phyloP scores from a whole-genome alignment of 2,888 invertebrate species.

The Kryphioiulus occultus region DNA sequence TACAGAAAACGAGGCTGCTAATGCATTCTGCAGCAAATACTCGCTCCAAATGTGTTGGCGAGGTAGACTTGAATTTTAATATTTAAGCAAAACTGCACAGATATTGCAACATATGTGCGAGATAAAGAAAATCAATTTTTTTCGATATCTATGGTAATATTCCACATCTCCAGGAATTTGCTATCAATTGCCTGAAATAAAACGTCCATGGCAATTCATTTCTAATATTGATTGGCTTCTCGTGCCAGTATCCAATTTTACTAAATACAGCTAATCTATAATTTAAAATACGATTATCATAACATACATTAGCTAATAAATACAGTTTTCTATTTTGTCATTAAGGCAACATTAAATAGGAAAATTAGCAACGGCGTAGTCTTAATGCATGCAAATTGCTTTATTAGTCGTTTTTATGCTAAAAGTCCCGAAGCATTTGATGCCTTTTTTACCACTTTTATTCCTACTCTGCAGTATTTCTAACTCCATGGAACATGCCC shows the following conservation, averaged over 20 bases:
- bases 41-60: not conserved
- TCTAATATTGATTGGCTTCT: not conserved
- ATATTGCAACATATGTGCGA: not conserved
- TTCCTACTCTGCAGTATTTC: not conserved
- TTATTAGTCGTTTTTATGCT: not conserved
- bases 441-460: not conserved
- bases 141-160: not conserved
- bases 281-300: not conserved
- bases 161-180: not conserved
- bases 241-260: not conserved
- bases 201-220: not conserved
- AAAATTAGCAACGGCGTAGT: not conserved
- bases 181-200: not conserved
- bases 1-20: too few species aligned
- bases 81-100: not conserved
- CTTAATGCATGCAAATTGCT: not conserved
- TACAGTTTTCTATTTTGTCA: not conserved
- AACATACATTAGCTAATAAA: conserved; percentile 3
- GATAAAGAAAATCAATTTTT: not conserved
- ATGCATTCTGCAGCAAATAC: not conserved
- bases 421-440: too few species aligned
- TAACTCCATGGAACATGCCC: not conserved
- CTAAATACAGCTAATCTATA: not conserved
- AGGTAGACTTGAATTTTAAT: not conserved
- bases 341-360: not conserved